Conservation (phyloP, 2,113 vertebrate species). For the Zapus hudsonius region DNA sequence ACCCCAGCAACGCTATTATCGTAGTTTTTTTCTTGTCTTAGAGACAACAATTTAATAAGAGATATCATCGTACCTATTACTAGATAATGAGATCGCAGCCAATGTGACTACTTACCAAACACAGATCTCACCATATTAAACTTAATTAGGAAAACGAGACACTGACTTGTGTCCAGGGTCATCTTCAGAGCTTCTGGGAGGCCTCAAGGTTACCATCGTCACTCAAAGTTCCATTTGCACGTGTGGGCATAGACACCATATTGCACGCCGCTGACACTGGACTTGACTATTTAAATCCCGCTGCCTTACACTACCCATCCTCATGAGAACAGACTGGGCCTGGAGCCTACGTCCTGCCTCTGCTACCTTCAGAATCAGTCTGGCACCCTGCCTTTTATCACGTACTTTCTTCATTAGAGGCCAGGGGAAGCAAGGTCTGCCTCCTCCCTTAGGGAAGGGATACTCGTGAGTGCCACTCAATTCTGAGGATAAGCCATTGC, state of each 20-base stretch:
- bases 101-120: neutral
- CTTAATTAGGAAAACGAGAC: neutral
- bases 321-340: neutral
- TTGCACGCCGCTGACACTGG: neutral
- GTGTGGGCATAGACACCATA: neutral
- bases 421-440: neutral
- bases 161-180: neutral
- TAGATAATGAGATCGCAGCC: neutral
- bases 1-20: too few relatives aligned
- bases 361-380: conserved; percentile 14
- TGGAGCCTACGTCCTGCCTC: neutral
- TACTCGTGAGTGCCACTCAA: neutral
- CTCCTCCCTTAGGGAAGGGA: neutral
- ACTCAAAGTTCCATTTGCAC: neutral
- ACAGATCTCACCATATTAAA: neutral
- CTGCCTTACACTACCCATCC: neutral
- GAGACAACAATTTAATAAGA: neutral
- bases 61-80: neutral
- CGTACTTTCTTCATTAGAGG: neutral
- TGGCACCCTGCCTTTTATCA: neutral
- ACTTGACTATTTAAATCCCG: neutral
- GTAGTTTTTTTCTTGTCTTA: neutral
- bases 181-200: neutral
- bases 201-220: neutral
- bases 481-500: neutral